Conservation (phyloP, 2,113 vertebrate species). For the Strigops habroptila region DNA sequence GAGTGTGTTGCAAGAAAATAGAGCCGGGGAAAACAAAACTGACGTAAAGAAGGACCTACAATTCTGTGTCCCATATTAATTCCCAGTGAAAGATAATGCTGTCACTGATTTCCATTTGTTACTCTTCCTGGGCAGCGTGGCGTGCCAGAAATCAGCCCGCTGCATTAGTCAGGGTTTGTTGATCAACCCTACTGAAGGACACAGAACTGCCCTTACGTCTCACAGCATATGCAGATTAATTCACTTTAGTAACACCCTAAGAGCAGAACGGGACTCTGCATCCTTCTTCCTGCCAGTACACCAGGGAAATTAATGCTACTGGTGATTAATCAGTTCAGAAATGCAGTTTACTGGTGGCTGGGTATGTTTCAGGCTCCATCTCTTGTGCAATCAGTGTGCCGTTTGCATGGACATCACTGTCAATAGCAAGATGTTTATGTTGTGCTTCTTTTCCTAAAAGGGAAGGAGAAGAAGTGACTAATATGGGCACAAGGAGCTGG, state of each 20-base stretch:
- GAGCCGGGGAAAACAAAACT: not conserved
- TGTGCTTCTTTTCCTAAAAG: not conserved
- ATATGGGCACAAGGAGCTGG: not conserved
- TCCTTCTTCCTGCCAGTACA: not conserved
- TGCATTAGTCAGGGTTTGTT: conserved; percentile 17
- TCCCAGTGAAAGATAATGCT: not conserved
- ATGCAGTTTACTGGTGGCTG: not conserved
- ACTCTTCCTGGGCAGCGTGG: not conserved
- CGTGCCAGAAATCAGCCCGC: not conserved
- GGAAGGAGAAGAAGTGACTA: not conserved
- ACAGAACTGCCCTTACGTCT: not conserved
- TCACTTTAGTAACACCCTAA: not conserved
- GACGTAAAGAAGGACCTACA: not conserved
- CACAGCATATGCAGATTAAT: not conserved
- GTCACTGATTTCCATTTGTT: not conserved
- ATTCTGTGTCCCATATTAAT: not conserved
- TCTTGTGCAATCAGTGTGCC: not conserved
- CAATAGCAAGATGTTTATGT: not conserved
- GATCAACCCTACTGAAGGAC: not conserved
- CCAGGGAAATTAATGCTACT: not conserved
- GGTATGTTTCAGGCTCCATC: not conserved
- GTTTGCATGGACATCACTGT: not conserved
- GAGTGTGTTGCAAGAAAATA: not conserved
- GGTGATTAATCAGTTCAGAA: not conserved
- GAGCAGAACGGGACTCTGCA: not conserved